Conservation (phyloP, 2,888 invertebrate species). For the Drosophila meridiana region DNA sequence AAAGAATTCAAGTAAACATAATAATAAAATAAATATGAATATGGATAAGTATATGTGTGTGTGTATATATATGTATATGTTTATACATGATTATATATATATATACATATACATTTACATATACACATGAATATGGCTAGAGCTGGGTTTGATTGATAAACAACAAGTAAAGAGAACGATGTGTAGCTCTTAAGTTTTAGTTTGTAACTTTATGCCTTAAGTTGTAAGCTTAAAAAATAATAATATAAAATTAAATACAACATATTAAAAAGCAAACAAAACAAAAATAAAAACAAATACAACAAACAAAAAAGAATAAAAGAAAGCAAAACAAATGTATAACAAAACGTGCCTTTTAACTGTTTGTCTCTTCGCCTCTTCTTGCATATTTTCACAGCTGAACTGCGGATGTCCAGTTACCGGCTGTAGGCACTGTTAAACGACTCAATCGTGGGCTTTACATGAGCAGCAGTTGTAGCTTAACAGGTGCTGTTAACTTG, state of each 20-base stretch:
- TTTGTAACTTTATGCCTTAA: slow-evolving; percentile 84
- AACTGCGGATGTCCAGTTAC: background rate
- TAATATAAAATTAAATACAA: slow-evolving; percentile 74
- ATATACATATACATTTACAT: slow-evolving; percentile 6
- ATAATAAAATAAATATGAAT: slow-evolving; percentile 12
- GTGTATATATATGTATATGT: background rate
- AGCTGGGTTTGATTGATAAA: slow-evolving; percentile 62
- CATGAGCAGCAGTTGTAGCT: background rate
- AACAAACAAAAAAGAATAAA: slow-evolving; percentile 56
- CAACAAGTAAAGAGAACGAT: slow-evolving; percentile 41
- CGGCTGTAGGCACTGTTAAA: too few species aligned
- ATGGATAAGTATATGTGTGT: background rate
- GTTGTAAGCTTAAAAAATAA: slow-evolving; percentile 82
- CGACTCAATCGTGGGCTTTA: background rate
- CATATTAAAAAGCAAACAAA: slow-evolving; percentile 72
- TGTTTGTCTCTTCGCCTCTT: background rate
- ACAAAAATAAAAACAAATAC: slow-evolving; percentile 56
- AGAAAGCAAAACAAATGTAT: slow-evolving; percentile 67
- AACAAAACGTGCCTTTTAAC: slow-evolving; percentile 51
- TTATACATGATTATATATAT: slow-evolving; percentile 14
- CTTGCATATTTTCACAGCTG: background rate
- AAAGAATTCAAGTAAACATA: slow-evolving; percentile 41
- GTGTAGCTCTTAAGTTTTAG: slow-evolving; percentile 79
- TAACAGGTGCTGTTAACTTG: slow-evolving; percentile 2
- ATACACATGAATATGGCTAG: slow-evolving; percentile 44